These are phyloP conservation scores for Gallirallus australis DNA, from an alignment of 2,797 vertebrate genomes.

Conservation along the genomic window DNA sequence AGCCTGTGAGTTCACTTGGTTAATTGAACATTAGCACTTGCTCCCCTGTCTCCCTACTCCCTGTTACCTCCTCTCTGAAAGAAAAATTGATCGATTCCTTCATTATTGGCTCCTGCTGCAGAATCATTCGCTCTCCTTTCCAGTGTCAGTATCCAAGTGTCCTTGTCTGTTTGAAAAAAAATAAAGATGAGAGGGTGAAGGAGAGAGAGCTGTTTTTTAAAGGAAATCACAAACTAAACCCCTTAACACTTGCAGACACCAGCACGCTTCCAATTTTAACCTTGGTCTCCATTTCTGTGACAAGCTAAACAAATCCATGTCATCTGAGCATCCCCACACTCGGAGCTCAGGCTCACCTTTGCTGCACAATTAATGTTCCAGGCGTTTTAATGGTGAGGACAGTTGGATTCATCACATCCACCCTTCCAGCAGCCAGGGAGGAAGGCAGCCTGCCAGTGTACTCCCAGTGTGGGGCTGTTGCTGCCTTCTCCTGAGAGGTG, in stretches of 20 bases:
- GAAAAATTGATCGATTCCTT: not conserved
- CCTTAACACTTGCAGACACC: rapidly evolving
- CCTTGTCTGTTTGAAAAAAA: not conserved
- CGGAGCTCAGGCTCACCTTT: not conserved
- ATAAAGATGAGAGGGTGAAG: not conserved
- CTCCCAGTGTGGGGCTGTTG: not conserved
- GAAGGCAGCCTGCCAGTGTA: not conserved
- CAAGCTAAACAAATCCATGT: not conserved
- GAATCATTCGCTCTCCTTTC: not conserved
- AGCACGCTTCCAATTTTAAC: not conserved
- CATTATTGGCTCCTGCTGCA: not conserved
- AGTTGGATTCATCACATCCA: not conserved
- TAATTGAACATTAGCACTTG: constrained; percentile 10
- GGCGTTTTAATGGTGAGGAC: not conserved
- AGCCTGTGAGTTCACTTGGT: not conserved
- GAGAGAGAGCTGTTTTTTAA: not conserved
- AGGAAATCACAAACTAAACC: not conserved
- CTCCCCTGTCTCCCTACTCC: not conserved
- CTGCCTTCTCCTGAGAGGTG: not conserved
- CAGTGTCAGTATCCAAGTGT: not conserved
- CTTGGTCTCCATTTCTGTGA: not conserved
- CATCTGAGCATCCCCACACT: rapidly evolving
- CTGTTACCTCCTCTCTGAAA: not conserved
- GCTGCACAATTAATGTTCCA: not conserved
- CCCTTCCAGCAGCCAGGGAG: not conserved